Evolutionary conservation across 30 jellyfish, hydroid and myxozoan genomes (phyloP).

Genomic region (Nemopilema nomurai): DNA sequence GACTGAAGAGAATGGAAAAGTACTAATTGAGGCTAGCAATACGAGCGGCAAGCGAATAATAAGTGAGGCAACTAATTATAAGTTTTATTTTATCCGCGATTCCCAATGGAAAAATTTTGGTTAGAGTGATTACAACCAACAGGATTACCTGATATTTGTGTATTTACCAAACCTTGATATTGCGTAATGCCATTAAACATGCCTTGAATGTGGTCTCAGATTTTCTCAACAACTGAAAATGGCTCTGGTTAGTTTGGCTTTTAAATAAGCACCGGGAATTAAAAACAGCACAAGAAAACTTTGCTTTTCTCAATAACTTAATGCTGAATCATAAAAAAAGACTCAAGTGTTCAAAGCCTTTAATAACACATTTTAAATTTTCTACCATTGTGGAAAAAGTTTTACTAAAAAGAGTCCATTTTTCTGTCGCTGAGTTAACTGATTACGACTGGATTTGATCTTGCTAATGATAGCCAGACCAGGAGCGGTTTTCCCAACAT

Average conservation of each 20-base stretch:
- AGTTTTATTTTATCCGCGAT: not conserved
- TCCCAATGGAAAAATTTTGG: not conserved
- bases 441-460: not conserved
- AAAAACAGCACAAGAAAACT: not conserved
- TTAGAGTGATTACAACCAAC: not conserved
- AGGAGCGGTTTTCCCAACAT: not conserved
- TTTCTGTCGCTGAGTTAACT: not conserved
- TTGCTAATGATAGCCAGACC: not conserved
- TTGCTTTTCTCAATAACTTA: not conserved
- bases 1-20: no score
- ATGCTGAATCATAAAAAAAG: not conserved
- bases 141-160: not conserved
- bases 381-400: not conserved
- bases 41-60: not conserved
- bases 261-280: not conserved
- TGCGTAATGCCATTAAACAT: not conserved
- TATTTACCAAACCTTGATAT: not conserved
- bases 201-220: not conserved
- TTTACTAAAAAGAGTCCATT: no score
- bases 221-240: not conserved
- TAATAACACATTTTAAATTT: not conserved
- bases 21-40: no score
- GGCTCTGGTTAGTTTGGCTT: not conserved
- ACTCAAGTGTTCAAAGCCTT: not conserved
- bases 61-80: not conserved